Evolutionary conservation across 2,888 invertebrate genomes (phyloP), one percentile per base, ranked within the genome.

Genomic region (Graphium colonna): DNA sequence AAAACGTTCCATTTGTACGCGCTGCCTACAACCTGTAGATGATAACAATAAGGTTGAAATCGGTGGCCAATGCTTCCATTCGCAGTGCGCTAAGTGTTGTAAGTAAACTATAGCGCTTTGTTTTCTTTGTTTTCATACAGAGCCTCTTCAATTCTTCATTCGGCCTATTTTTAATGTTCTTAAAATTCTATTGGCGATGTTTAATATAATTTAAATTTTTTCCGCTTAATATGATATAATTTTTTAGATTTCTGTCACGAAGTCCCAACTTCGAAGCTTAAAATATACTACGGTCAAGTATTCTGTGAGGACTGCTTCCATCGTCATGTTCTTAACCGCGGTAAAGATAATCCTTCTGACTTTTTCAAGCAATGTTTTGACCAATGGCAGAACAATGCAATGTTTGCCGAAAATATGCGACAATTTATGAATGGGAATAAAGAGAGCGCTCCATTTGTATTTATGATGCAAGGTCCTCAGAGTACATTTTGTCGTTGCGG

Each of bases 281-380:
- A 88, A 64, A 83, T 88, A 42, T 88, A 87, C 63, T 87, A 85
- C 60, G 88, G 88, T 1, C 87, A 87, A 63, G 80, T 86, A 1
- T 88, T 88, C 59, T 88, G 88, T 52, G 87, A 87, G 50, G 78
- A 80, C 0, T 88, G 88, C 61, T 88, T 88, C 63, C 66, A 86
- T 31, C 71, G 73, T 31, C 77, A 81, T 55, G 76, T 88, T 1
- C 54, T 88, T 7, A 78, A 66, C 42, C 76, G 75, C 4, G 78
- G 64, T 45, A 71, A 70, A 46, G 84, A 87, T 52, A 83, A 80
- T 52, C 80, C 86, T 0, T 66, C 77, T 0, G 86, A 85, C n/a
- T 87, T 88, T 61, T 87, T 84, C 60, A 80, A 74, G 64, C 73
- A 63, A 51, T 88, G 87, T 64, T 85, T 85, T 51, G 85, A 86